These are phyloP conservation scores for Melanargia galathea DNA, from an alignment of 2,888 invertebrate species.

Conservation along the genomic window DNA sequence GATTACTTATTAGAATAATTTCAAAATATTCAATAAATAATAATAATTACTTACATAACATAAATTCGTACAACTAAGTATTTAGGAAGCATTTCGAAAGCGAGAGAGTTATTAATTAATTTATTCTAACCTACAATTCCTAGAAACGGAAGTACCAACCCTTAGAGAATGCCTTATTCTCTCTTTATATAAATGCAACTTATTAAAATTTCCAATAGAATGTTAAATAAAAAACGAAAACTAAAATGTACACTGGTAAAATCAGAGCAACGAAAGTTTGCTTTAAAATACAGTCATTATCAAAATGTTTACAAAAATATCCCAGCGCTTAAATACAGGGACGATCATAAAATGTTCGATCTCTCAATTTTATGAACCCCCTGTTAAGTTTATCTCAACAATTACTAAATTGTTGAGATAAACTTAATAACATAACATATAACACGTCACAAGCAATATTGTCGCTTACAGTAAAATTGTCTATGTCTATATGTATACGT, in stretches of 20 bases:
- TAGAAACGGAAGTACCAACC: neutral
- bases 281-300: neutral
- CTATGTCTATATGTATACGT: slow-evolving; percentile 1
- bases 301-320: neutral
- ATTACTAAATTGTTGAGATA: slow-evolving; percentile 29
- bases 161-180: neutral
- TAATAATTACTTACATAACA: neutral
- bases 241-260: neutral
- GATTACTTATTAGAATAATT: neutral
- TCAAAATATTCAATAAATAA: neutral
- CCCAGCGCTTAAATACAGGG: neutral
- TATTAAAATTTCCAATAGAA: neutral
- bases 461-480: slow-evolving; percentile 35
- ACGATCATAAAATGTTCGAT: slow-evolving; percentile 6
- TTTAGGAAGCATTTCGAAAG: slow-evolving; percentile 7
- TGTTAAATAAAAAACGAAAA: neutral
- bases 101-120: slow-evolving; percentile 1
- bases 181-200: slow-evolving; percentile 2
- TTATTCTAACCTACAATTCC: neutral
- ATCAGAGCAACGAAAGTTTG: neutral
- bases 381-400: no score
- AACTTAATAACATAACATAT: slow-evolving; percentile 19
- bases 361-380: neutral
- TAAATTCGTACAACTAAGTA: slow-evolving; percentile 1
- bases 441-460: slow-evolving; percentile 37